phyloP scores from a whole-genome alignment of 1,140 invertebrate genomes.

The Hesperophylax magnus region DNA sequence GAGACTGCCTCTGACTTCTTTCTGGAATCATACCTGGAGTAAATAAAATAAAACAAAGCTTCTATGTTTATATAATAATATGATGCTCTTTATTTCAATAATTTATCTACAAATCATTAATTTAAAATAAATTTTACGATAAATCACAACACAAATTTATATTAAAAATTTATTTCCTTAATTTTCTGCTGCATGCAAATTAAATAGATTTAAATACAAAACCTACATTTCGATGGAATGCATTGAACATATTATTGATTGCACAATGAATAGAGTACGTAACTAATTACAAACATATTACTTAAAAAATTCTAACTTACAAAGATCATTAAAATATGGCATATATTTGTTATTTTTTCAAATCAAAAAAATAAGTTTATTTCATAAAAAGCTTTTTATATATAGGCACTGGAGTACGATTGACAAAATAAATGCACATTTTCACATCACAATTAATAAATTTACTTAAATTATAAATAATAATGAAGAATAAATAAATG shows the following conservation, averaged over 20 bases:
- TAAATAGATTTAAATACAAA: slow-evolving; percentile 24
- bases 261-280: slow-evolving; percentile 24
- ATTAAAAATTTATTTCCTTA: slow-evolving; percentile 20
- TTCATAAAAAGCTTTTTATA: slow-evolving; percentile 49
- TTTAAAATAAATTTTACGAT: slow-evolving; percentile 29
- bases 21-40: too few relatives aligned
- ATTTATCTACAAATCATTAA: slow-evolving; percentile 45
- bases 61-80: neutral
- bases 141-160: slow-evolving; percentile 48
- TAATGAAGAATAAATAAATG: too few relatives aligned
- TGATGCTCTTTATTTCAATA: slow-evolving; percentile 20
- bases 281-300: neutral
- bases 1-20: too few relatives aligned
- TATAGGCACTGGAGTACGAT: slow-evolving; percentile 51
- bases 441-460: slow-evolving; percentile 25
- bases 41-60: too few relatives aligned
- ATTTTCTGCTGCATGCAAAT: neutral
- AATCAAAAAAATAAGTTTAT: slow-evolving; percentile 43
- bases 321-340: slow-evolving; percentile 44
- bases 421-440: slow-evolving; percentile 47
- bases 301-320: slow-evolving; percentile 29
- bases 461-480: neutral
- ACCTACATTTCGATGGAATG: slow-evolving; percentile 41
- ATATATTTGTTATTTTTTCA: slow-evolving; percentile 38
- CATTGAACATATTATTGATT: slow-evolving; percentile 30